Base-by-base conservation (phyloP, 2,888 invertebrate species). In the Ochropleura leucogaster region DNA sequence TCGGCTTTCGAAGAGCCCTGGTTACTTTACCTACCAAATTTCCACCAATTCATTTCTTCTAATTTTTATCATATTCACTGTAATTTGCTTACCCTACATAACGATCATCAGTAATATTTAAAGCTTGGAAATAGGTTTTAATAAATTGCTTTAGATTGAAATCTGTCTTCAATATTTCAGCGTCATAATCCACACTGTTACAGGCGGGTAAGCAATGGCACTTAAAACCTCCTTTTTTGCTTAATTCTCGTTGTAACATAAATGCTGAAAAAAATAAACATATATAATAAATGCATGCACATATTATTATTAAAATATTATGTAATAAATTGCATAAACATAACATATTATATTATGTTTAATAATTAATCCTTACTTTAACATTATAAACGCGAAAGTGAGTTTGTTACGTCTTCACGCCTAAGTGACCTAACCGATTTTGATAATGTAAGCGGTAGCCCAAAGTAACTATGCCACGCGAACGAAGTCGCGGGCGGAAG, bases 141-240 rank as follows among this genome's bases (percentile, higher is more conserved):
- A 79, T n/a, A 3, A 78, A 62, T 62, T 16, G 40, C 9, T 74
- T 78, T 0, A 82, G 10, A 40, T 97, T 95, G 78, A 96, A 97
- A 66, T 97, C 95, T 0, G 97, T 97, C 86, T 97, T 97, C 0
- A 97, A 97, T 10, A 97, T 97, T 90, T 97, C 97, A 0, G 97
- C 97, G 78, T 97, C 97, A 85, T 97, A 97, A 0, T 96, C 95
- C n/a, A 97, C 93, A 0, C 97, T 97, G 3, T 97, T 97, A 87
- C 97, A 97, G 0, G 88, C 68, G 0, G 91, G 90, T 0, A 90
- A 76, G 66, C 92, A 91, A 3, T 79, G 68, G 30, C 91, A 91
- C 47, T 55, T 68, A 10, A 16, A 8, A n/a, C 18, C 63, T 2
- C 62, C n/a, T 20, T 12, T n/a, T 18, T 40, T 46, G 9, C 5